A percentile compares a stretch with the other conserved stretches of the same genome.
Conservation (phyloP, 2,113 vertebrate species). For the Ptilonorhynchus violaceus region DNA sequence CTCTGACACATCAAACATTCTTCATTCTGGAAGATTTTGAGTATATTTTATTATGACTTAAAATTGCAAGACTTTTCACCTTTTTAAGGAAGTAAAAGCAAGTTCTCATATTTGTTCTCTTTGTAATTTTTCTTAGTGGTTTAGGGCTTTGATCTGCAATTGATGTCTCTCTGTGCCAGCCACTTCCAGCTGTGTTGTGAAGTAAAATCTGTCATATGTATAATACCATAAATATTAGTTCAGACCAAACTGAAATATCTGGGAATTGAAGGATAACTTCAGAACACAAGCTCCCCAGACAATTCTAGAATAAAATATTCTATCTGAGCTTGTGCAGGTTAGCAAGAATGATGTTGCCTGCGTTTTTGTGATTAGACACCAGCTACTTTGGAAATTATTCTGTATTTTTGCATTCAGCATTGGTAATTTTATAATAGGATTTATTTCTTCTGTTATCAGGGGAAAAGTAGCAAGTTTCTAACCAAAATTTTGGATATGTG, state of each 20-base stretch:
- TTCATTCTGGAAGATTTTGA: background rate
- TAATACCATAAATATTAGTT: conserved; percentile 24
- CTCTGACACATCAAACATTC: background rate
- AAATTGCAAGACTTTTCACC: background rate
- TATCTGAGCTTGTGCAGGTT: background rate
- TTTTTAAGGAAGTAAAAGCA: background rate
- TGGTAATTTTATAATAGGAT: background rate
- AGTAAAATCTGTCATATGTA: background rate
- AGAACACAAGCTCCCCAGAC: background rate
- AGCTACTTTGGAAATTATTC: background rate
- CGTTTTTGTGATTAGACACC: background rate
- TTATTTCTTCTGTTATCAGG: background rate
- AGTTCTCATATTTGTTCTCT: background rate
- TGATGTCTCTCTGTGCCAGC: background rate
- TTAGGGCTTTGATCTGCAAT: conserved; percentile 20
- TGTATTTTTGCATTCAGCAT: background rate
- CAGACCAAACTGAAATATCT: background rate
- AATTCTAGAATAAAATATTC: background rate
- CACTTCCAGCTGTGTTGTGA: conserved; percentile 6
- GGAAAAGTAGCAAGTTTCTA: background rate
- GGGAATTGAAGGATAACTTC: background rate
- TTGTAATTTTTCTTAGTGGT: background rate
- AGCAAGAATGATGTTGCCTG: background rate
- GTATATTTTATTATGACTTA: background rate
- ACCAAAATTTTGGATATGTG: background rate